Evolutionary conservation across 2,888 invertebrate genomes (phyloP).

Genomic region (Melieria picta): DNA sequence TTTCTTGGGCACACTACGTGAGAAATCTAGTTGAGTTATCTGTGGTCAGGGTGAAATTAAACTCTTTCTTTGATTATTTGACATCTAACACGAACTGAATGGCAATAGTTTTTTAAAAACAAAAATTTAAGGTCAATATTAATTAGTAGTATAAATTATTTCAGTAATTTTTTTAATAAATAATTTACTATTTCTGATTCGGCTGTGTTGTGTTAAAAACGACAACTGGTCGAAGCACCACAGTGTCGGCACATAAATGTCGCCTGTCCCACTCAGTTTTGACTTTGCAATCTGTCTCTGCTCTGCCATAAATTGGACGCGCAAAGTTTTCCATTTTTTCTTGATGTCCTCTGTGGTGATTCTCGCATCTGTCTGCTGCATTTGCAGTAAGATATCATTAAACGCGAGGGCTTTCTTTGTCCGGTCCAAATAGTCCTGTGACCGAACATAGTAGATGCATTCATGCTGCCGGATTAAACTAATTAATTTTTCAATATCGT

Average conservation of each 20-base stretch:
- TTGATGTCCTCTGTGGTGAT: constrained; percentile 2
- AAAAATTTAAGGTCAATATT: too few species aligned
- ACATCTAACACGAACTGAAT: too few species aligned
- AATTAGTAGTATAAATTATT: too few species aligned
- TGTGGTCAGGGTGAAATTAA: too few species aligned
- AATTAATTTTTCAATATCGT: constrained; percentile 2
- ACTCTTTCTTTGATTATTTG: too few species aligned
- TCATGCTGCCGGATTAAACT: background rate
- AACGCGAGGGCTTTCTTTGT: background rate
- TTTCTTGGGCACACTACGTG: too few species aligned
- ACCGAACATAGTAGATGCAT: background rate
- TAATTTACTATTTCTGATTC: too few species aligned
- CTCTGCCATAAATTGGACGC: background rate
- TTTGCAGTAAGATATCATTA: background rate
- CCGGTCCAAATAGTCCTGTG: constrained; percentile 1
- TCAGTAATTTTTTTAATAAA: too few species aligned
- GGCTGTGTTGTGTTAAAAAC: constrained; percentile 3
- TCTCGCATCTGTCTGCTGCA: background rate
- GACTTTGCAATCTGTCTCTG: too few species aligned
- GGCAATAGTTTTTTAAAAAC: too few species aligned
- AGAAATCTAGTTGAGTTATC: too few species aligned
- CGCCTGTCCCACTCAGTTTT: constrained; percentile 10
- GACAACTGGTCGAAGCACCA: constrained; percentile 8
- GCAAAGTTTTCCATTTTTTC: constrained; percentile 6
- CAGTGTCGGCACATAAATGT: constrained; percentile 1